Conservation (phyloP, 2,888 invertebrate species). For the Cheilosia impressa region DNA sequence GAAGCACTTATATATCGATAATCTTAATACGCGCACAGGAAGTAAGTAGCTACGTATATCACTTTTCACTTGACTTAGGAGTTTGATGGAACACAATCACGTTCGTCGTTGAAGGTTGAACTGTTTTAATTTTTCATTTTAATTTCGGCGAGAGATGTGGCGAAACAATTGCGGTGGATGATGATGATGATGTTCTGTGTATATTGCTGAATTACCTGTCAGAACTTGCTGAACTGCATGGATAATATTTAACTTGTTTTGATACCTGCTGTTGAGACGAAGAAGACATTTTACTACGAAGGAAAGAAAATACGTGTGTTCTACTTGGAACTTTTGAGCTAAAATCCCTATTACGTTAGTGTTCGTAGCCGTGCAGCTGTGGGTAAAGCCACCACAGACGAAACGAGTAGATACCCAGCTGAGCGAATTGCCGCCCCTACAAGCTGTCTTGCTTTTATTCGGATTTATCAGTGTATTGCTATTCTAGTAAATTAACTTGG, state of each 20-base stretch:
- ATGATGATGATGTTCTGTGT: constrained; percentile 57
- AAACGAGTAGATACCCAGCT: too few relatives aligned
- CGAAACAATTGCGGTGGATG: constrained; percentile 19
- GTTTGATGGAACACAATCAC: constrained; percentile 36
- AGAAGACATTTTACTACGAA: constrained; percentile 67
- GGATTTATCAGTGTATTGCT: too few relatives aligned
- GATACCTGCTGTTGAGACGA: constrained; percentile 77
- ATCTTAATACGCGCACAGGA: constrained; percentile 9
- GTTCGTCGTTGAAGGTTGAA: constrained; percentile 40
- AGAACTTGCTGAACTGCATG: constrained; percentile 95
- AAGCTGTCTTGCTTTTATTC: too few relatives aligned
- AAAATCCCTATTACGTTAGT: not conserved
- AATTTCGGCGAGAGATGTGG: constrained; percentile 28
- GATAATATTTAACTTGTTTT: constrained; percentile 88
- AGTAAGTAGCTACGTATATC: not conserved
- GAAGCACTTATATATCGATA: constrained; percentile 10
- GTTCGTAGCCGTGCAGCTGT: too few relatives aligned
- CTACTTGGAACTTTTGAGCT: not conserved
- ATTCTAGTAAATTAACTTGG: too few relatives aligned
- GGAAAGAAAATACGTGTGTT: constrained; percentile 26
- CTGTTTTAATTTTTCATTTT: constrained; percentile 22
- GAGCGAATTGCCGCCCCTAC: too few relatives aligned
- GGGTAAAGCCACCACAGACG: too few relatives aligned
- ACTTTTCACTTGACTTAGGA: not conserved
- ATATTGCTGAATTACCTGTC: constrained; percentile 88